These are phyloP conservation scores for Ascidia mentula DNA, from an alignment of 23 tunicate species.

Conservation along the genomic window DNA sequence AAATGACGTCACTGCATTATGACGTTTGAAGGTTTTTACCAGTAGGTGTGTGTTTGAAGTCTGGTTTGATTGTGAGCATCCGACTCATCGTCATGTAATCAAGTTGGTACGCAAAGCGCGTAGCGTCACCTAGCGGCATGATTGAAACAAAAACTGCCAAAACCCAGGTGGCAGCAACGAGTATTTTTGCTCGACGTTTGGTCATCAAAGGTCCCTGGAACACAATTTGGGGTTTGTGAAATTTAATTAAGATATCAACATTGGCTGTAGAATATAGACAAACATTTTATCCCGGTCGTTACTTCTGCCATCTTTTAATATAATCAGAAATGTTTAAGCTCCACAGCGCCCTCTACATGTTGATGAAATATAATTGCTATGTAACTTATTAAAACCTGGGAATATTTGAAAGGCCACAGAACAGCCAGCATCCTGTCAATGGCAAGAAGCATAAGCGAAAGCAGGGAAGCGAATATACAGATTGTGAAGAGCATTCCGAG, in stretches of 20 bases:
- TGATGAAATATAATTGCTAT: no score
- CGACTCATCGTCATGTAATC: conserved; percentile 42
- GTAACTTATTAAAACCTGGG: no score
- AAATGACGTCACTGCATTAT: no score
- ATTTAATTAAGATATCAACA: no score
- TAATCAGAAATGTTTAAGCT: no score
- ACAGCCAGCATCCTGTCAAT: conserved; percentile 37
- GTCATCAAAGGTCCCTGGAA: conserved; percentile 33
- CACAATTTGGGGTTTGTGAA: not conserved
- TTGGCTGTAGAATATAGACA: no score
- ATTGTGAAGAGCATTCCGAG: conserved; percentile 16
- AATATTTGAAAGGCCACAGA: conserved; percentile 25
- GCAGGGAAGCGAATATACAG: conserved; percentile 12
- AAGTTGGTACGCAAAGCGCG: conserved; percentile 10
- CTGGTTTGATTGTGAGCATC: conserved; percentile 20
- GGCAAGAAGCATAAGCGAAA: conserved; percentile 17
- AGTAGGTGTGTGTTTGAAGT: not conserved
- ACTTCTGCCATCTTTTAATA: no score
- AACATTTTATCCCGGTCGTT: no score
- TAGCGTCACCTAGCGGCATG: conserved; percentile 26
- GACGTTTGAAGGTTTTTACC: not conserved
- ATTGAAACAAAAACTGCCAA: not conserved
- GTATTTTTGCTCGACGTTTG: conserved; percentile 6
- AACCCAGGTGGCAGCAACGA: conserved; percentile 10
- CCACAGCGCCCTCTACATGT: no score